Conservation (phyloP, 1,140 invertebrate species). For the Bombus turneri region DNA sequence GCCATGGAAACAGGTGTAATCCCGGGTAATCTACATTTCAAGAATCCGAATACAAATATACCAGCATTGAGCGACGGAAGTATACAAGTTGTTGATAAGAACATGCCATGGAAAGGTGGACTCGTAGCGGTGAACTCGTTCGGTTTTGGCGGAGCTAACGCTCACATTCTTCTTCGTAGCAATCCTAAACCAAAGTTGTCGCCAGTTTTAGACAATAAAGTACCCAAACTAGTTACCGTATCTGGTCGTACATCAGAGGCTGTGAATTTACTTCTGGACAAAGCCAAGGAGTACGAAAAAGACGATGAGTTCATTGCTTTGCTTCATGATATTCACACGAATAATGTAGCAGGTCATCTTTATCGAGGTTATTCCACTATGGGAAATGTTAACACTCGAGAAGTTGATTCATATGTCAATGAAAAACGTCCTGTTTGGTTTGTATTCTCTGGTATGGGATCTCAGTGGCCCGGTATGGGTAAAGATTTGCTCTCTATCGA, state of each 20-base stretch:
- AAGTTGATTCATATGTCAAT: slow-evolving; percentile 75
- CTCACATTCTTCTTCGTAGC: slow-evolving; percentile 92
- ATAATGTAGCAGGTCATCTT: slow-evolving; percentile 87
- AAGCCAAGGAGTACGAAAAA: slow-evolving; percentile 83
- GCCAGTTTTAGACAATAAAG: slow-evolving; percentile 80
- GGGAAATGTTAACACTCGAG: slow-evolving; percentile 79
- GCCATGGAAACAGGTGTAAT: slow-evolving; percentile 94
- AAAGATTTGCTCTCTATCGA: slow-evolving; percentile 91
- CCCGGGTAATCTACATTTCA: slow-evolving; percentile 95
- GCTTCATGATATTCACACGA: slow-evolving; percentile 88
- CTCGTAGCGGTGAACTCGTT: slow-evolving; percentile 96
- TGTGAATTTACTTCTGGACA: slow-evolving; percentile 87
- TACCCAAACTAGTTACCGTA: slow-evolving; percentile 89
- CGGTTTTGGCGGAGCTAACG: slow-evolving; percentile 98
- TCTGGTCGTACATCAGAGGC: slow-evolving; percentile 94
- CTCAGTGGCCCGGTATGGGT: slow-evolving; percentile 98
- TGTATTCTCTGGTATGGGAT: slow-evolving; percentile 98
- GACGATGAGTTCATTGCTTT: slow-evolving; percentile 91
- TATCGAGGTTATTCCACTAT: slow-evolving; percentile 91
- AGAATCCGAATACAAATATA: slow-evolving; percentile 93
- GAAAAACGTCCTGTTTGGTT: slow-evolving; percentile 94
- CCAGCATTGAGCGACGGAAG: slow-evolving; percentile 92
- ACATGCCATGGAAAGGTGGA: slow-evolving; percentile 92
- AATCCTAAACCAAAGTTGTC: slow-evolving; percentile 88
- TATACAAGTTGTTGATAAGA: slow-evolving; percentile 92